Evolutionary conservation across 1,140 invertebrate species (phyloP).

Genomic region (Idris sp.): DNA sequence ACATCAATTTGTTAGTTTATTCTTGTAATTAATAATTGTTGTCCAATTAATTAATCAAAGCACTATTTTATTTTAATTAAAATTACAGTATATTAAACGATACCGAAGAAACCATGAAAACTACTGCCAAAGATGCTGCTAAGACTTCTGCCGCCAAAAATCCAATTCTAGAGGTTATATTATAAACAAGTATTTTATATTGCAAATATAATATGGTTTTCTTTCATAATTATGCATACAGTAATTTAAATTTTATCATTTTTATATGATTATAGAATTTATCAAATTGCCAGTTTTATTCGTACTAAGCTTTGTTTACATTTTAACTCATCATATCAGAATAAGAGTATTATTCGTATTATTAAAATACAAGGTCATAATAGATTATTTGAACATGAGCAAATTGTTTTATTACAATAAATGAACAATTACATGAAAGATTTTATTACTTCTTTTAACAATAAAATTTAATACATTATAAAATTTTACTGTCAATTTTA

Average conservation of each 20-base stretch:
- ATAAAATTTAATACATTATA: too few relatives aligned
- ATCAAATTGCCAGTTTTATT: not conserved
- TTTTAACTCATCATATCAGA: not conserved
- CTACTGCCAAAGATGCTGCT: slow-evolving; percentile 57
- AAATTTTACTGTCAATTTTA: too few relatives aligned
- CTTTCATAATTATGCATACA: not conserved
- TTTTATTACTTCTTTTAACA: too few relatives aligned
- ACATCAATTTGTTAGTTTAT: too few relatives aligned
- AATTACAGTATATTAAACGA: too few relatives aligned
- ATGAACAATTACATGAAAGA: too few relatives aligned
- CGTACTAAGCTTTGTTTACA: slow-evolving; percentile 2
- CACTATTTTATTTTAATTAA: not conserved
- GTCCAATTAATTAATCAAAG: too few relatives aligned
- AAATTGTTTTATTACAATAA: not conserved
- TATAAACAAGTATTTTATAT: too few relatives aligned
- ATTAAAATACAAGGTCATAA: slow-evolving; percentile 13
- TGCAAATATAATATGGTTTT: too few relatives aligned
- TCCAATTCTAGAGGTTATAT: slow-evolving; percentile 66
- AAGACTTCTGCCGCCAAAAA: slow-evolving; percentile 67
- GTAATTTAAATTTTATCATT: not conserved
- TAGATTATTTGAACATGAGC: slow-evolving; percentile 9
- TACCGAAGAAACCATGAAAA: slow-evolving; percentile 68
- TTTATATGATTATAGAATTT: too few relatives aligned
- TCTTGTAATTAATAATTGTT: too few relatives aligned
- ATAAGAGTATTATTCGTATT: too few relatives aligned